A percentile compares a stretch with the other conserved stretches of the same genome.
Conservation (phyloP, 92 coral and sea anemone genomes). For the Galaxea fascicularis region DNA sequence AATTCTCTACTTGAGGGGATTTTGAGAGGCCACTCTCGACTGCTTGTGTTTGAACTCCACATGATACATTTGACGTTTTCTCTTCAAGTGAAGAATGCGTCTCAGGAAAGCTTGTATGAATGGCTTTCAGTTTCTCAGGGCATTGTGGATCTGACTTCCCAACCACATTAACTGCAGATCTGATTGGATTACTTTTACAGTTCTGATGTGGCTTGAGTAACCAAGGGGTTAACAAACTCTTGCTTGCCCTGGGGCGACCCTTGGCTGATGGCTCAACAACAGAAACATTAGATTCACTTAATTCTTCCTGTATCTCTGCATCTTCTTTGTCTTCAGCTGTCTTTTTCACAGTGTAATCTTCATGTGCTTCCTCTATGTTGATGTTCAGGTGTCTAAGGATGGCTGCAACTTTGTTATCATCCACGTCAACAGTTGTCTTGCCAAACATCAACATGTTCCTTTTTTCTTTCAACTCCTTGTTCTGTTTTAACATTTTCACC, state of each 20-base stretch:
- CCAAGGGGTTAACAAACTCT: constrained; percentile 23
- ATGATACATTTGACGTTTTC: constrained; percentile 20
- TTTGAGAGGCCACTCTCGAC: background rate
- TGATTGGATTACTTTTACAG: constrained; percentile 1
- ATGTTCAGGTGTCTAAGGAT: constrained; percentile 46
- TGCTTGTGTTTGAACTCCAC: constrained; percentile 30
- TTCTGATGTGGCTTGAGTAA: background rate
- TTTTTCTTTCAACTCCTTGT: constrained; percentile 55
- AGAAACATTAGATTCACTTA: background rate
- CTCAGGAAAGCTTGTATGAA: background rate
- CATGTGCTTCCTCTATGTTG: constrained; percentile 26
- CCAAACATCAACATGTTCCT: constrained; percentile 69
- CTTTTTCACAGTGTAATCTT: background rate
- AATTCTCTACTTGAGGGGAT: background rate
- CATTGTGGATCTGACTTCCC: background rate
- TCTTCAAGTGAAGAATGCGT: background rate
- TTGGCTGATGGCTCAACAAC: constrained; percentile 18
- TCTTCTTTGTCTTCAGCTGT: constrained; percentile 15
- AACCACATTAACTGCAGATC: background rate
- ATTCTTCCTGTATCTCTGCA: background rate
- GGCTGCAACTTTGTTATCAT: constrained; percentile 55
- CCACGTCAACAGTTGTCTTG: constrained; percentile 28
- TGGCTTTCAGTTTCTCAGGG: background rate
- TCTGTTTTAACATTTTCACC: constrained; percentile 44
- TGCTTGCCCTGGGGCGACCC: constrained; percentile 50